Evolutionary conservation across 2,113 vertebrate genomes (phyloP), one percentile per base, ranked within the genome.

Genomic region (Phyllostomus discolor): DNA sequence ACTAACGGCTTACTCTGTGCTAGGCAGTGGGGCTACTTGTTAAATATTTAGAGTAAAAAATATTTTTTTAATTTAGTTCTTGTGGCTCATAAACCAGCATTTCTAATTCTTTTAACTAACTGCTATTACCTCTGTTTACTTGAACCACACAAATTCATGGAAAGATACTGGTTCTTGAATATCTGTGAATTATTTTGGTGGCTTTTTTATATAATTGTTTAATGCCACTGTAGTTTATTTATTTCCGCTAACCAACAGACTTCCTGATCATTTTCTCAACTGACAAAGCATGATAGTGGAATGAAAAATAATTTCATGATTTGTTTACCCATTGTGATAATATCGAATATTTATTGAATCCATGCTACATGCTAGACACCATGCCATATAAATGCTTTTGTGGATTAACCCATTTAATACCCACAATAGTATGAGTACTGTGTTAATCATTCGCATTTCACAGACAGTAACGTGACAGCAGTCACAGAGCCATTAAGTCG

Each of bases 221-320:
- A 81, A 94, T 64, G 87, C 35, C n/a, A 73, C 62, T 66, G 26
- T 33, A 35, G n/a, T 50, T 50, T 33, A 48, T 57, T 88, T 72
- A 17, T 66, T 86, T 28, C 46, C 50, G 24, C 31, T 72, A 70
- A 31, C 22, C 67, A 72, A 11, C 20, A 90, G 59, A 87, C 62
- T 62, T 82, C 35, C n/a, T 62, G 80, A 86, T 31, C 46, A 57
- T 78, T 70, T 94, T 80, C 57, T 90, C 80, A 95, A 73, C 54
- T 67, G 50, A 24, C 48, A 69, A 69, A 48, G 12, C 54, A 73
- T 62, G 35, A 28, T 24, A 94, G 5, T 88, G 22, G 28, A 78
- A 83, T 90, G 75, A 87, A 83, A 92, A 95, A 86, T 57, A 90
- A 64, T 46, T 43, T 35, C 78, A 38, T 90, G 57, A 69, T 64